Evolutionary conservation across 2,888 invertebrate genomes (phyloP).

Genomic region (Acholoe squamosa): DNA sequence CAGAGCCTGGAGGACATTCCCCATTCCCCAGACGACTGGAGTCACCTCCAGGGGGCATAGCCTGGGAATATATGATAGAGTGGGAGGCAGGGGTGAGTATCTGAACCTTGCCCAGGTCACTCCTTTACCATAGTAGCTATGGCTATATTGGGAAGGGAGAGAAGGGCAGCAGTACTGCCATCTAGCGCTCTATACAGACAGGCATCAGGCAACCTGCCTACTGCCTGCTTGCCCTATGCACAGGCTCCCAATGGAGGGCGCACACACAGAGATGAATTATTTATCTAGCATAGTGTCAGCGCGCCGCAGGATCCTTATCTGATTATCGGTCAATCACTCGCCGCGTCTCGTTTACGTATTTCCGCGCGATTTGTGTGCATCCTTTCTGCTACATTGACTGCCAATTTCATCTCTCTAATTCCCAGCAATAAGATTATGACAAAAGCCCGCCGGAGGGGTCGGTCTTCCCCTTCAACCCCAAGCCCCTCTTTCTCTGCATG

Average conservation of each 20-base stretch:
- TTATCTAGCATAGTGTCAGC: constrained; percentile 37
- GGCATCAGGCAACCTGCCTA: background rate
- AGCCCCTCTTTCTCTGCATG: background rate
- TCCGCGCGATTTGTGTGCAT: constrained; percentile 55
- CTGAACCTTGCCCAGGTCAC: background rate
- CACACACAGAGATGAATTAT: constrained; percentile 40
- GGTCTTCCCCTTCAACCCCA: background rate
- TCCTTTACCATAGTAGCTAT: background rate
- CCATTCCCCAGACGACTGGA: background rate
- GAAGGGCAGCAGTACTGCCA: background rate
- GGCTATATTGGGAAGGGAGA: background rate
- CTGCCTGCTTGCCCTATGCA: background rate
- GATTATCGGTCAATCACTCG: constrained; percentile 57
- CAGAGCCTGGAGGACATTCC: background rate
- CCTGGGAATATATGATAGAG: constrained; percentile 33
- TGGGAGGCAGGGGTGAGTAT: background rate
- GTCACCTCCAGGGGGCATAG: background rate
- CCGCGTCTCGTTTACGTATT: constrained; percentile 53
- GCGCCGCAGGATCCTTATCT: background rate
- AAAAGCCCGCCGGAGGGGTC: constrained; percentile 14
- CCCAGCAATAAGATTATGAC: constrained; percentile 55
- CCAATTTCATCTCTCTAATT: constrained; percentile 61
- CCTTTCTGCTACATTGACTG: constrained; percentile 60
- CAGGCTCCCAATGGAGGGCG: background rate
- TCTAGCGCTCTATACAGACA: background rate